Conservation (phyloP, 2,888 invertebrate species). For the Thera britannica region DNA sequence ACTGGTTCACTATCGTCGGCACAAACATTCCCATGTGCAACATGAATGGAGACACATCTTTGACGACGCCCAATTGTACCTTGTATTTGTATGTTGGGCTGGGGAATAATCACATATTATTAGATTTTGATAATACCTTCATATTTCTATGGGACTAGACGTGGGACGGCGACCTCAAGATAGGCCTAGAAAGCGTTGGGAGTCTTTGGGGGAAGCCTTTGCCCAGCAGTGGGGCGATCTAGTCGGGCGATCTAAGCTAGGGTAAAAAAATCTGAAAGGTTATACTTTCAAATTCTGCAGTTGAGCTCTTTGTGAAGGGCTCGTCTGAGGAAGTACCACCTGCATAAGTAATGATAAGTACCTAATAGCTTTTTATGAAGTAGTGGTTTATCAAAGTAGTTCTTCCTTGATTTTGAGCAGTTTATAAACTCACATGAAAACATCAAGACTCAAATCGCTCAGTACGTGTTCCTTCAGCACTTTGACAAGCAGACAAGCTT, state of each 20-base stretch:
- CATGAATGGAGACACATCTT: slow-evolving; percentile 88
- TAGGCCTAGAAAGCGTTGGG: too few species aligned
- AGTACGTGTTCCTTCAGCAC: slow-evolving; percentile 49
- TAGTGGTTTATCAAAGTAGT: too few species aligned
- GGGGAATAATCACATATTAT: slow-evolving; percentile 2
- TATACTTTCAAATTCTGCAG: not conserved
- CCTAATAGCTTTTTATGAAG: too few species aligned
- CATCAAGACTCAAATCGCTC: slow-evolving; percentile 46
- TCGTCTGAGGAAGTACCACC: not conserved
- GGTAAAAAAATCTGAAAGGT: too few species aligned
- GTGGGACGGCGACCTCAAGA: too few species aligned
- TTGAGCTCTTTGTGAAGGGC: not conserved
- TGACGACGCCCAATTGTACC: slow-evolving; percentile 59
- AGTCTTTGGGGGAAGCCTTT: too few species aligned
- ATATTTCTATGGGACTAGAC: too few species aligned
- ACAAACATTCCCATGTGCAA: slow-evolving; percentile 96
- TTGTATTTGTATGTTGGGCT: slow-evolving; percentile 64
- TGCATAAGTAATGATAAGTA: too few species aligned
- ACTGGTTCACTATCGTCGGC: slow-evolving; percentile 93
- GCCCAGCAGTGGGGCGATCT: too few species aligned
- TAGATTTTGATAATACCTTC: too few species aligned
- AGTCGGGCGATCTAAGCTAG: too few species aligned
- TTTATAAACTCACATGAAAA: slow-evolving; percentile 50
- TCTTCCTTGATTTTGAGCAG: too few species aligned
- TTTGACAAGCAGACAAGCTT: slow-evolving; percentile 87